Evolutionary conservation across 2,797 vertebrate species (phyloP).

Genomic region (Phylloscopus collybita): DNA sequence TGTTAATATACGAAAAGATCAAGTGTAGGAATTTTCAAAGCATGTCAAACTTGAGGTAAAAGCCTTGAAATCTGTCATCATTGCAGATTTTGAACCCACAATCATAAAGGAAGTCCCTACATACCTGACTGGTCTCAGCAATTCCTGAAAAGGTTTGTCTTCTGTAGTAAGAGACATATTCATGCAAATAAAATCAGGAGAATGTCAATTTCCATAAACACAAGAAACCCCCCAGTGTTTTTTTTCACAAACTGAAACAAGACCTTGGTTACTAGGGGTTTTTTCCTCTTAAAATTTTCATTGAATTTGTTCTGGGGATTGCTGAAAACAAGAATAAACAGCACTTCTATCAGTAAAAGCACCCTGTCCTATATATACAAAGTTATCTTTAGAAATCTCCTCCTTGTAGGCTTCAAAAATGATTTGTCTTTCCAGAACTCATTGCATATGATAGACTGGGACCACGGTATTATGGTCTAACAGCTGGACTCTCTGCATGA

Average conservation of each 20-base stretch:
- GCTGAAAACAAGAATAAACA: not conserved
- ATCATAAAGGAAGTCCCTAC: not conserved
- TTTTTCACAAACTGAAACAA: not conserved
- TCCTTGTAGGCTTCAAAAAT: constrained; percentile 17
- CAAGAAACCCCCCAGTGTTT: not conserved
- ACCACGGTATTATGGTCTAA: constrained; percentile 23
- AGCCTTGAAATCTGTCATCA: not conserved
- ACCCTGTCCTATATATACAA: not conserved
- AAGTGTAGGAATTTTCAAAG: not conserved
- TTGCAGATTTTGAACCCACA: not conserved
- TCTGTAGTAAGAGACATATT: not conserved
- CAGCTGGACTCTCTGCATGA: constrained; percentile 56
- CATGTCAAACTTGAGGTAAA: not conserved
- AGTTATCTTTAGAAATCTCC: not conserved
- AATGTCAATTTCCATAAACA: not conserved
- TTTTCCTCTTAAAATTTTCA: not conserved
- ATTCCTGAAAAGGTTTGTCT: not conserved
- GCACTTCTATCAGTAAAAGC: not conserved
- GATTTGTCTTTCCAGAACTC: constrained; percentile 17
- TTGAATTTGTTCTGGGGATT: not conserved
- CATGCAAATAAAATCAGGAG: not conserved
- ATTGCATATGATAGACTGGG: constrained; percentile 25
- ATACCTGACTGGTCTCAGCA: not conserved
- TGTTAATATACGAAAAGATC: not conserved
- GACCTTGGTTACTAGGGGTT: accelerated